Percentiles rank a stretch among this genome's conserved stretches.
Conservation (phyloP, 2,113 vertebrate species). For the Urocynchramus pylzowi region DNA sequence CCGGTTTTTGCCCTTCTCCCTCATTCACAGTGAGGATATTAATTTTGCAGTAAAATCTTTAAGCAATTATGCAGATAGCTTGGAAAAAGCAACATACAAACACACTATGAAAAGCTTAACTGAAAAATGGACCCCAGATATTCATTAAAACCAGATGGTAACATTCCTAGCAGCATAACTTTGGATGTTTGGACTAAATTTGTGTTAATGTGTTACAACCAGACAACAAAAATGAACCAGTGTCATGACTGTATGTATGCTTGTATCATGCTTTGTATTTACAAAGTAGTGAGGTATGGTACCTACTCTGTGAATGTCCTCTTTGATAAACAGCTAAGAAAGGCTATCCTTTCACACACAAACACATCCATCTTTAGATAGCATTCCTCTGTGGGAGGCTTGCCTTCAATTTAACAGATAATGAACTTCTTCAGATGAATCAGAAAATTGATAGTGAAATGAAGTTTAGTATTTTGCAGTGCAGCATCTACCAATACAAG, state of each 20-base stretch:
- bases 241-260: neutral
- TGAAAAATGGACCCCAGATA: conserved; percentile 86
- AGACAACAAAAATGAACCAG: conserved; percentile 54
- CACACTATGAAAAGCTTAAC: conserved; percentile 89
- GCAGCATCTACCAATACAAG: neutral
- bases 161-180: conserved; percentile 80
- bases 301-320: conserved; percentile 23
- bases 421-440: conserved; percentile 72
- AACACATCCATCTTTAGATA: conserved; percentile 67
- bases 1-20: conserved; percentile 77
- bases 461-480: conserved; percentile 59
- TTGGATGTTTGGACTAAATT: conserved; percentile 71
- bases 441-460: conserved; percentile 70
- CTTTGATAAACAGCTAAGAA: conserved; percentile 52
- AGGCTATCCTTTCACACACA: conserved; percentile 57
- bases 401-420: conserved; percentile 72
- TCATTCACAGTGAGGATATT: conserved; percentile 87
- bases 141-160: conserved; percentile 97
- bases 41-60: conserved; percentile 95
- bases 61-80: conserved; percentile 96
- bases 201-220: conserved; percentile 64
- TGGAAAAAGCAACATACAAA: conserved; percentile 85
- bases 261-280: conserved; percentile 46
- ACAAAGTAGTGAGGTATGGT: conserved; percentile 46
- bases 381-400: conserved; percentile 70